Base-by-base conservation (phyloP, 2,888 invertebrate genomes). In the Pyrrhia umbra region DNA sequence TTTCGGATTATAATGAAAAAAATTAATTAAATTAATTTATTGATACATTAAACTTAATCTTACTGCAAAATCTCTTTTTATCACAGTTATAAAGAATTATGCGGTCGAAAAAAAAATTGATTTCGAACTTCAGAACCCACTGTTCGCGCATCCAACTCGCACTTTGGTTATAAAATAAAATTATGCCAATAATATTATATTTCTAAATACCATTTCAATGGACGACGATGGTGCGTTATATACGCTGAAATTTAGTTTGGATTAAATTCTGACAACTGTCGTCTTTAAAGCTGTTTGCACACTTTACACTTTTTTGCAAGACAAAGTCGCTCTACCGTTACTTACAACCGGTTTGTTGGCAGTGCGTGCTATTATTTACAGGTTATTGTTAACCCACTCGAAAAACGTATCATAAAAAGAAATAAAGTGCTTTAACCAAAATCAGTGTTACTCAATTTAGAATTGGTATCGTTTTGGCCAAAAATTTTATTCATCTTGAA, bases 251-350 rank as follows among this genome's bases (percentile, higher is more conserved):
- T 34, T 25, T 57, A 40, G 30, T 62, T 54, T 47, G 15, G 42
- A 58, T 59, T 40, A 6, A 50, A 42, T 30, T 10, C 39, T 42
- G 46, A 6, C 43, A 52, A 34, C 42, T 3, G 8, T 9, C 6
- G 18, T 51, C n/a, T 45, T 54, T 64, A 49, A 68, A 39, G 55
- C 57, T 42, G 54, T 39, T 13, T 50, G 46, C 34, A 43, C 49
- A 54, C 39, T 52, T n/a, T 79, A 73, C 60, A 77, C 63, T 79
- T 77, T 80, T 75, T 79, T 70, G 79, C 82, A 74, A 65, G 68
- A 67, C 56, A 57, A 65, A 69, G 57, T 66, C 46, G 10, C 27
- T 56, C 30, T 73, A 6, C 82, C 82, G 82, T 80, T 81, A 77
- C 45, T 37, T 65, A 45, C 46, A 66, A 75, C 81, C 65, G 63